Evolutionary conservation across 2,113 vertebrate species (phyloP).

Genomic region (Python bivittatus): DNA sequence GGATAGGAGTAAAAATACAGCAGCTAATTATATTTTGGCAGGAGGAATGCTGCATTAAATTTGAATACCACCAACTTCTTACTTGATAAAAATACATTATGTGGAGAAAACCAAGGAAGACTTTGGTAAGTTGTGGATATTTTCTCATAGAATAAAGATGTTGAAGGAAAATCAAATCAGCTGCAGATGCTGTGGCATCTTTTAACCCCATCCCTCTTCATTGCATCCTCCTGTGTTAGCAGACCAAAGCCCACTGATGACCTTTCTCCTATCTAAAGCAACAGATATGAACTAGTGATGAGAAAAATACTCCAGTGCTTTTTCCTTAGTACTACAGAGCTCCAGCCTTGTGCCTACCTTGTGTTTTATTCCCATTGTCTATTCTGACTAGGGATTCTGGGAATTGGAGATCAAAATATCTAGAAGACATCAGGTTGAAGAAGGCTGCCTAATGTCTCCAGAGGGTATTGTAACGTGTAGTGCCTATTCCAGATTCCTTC

Average conservation of each 20-base stretch:
- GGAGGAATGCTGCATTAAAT: too few relatives aligned
- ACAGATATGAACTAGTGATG: background rate
- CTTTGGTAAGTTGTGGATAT: background rate
- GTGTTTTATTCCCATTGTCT: background rate
- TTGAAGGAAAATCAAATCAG: too few relatives aligned
- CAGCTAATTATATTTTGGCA: too few relatives aligned
- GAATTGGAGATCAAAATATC: background rate
- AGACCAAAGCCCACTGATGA: background rate
- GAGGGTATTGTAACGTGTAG: constrained; percentile 24
- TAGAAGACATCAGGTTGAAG: background rate
- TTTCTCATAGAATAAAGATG: background rate
- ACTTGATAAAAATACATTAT: background rate
- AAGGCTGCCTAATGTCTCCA: background rate
- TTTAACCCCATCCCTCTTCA: background rate
- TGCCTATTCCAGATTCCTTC: constrained; percentile 17
- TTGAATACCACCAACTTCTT: background rate
- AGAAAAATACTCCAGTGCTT: background rate
- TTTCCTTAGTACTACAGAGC: background rate
- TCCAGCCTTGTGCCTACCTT: background rate
- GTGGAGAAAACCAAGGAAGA: background rate
- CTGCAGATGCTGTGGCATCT: background rate
- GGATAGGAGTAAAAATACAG: too few relatives aligned
- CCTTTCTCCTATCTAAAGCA: background rate
- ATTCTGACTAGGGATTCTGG: background rate
- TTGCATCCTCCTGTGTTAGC: background rate